phyloP scores from a whole-genome alignment of 1,140 invertebrate genomes.

The Leptopilina clavipes region DNA sequence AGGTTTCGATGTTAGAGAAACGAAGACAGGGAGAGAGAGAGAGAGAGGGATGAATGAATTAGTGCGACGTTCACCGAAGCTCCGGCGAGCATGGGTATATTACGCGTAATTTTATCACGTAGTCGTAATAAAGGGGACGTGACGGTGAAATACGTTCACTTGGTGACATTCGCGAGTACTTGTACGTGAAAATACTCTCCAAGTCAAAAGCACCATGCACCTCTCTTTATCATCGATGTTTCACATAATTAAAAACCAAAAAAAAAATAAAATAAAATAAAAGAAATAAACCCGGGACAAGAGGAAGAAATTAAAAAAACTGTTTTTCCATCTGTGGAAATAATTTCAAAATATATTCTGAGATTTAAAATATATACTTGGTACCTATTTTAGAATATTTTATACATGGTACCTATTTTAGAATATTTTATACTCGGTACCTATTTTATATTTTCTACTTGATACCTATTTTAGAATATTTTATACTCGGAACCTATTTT shows the following conservation, averaged over 20 bases:
- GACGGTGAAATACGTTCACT: slow-evolving; percentile 16
- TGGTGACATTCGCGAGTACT: slow-evolving; percentile 9
- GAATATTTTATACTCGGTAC: too few relatives aligned
- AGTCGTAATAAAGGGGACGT: slow-evolving; percentile 21
- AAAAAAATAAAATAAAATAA: background rate
- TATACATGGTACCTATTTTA: too few relatives aligned
- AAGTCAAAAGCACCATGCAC: background rate
- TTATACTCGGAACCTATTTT: too few relatives aligned
- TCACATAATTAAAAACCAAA: slow-evolving; percentile 6
- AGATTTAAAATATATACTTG: too few relatives aligned
- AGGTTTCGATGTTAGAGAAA: background rate
- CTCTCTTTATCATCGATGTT: slow-evolving; percentile 22
- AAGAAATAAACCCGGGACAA: too few relatives aligned
- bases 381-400: too few relatives aligned
- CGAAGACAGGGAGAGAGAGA: slow-evolving; percentile 21
- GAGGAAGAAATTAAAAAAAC: too few relatives aligned
- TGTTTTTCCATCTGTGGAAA: too few relatives aligned
- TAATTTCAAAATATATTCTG: too few relatives aligned
- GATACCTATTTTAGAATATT: too few relatives aligned
- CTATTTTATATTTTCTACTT: too few relatives aligned
- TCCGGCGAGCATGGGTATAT: slow-evolving; percentile 17
- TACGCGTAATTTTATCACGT: slow-evolving; percentile 34
- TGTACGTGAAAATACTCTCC: slow-evolving; percentile 16
- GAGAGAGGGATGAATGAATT: slow-evolving; percentile 15
- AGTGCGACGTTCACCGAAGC: slow-evolving; percentile 5